These are phyloP conservation scores for Pseudonaja textilis DNA, from an alignment of 2,113 vertebrate genomes.

Conservation along the genomic window DNA sequence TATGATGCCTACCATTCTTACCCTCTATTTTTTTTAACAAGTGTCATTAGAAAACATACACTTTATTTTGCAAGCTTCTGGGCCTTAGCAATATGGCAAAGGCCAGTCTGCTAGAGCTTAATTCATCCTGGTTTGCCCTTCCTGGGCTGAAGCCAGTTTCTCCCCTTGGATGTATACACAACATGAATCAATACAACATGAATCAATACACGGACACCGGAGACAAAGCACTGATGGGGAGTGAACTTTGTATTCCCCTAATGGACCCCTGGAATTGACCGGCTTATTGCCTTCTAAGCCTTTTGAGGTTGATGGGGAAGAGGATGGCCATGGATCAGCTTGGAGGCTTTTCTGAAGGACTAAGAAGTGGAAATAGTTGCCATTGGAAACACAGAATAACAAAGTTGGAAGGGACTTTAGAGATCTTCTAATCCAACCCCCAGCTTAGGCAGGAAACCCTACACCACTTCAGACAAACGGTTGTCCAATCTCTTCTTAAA, in stretches of 20 bases:
- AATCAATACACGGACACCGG: not conserved
- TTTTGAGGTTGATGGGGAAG: not conserved
- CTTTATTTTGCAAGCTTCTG: not conserved
- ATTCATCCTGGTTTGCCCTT: not conserved
- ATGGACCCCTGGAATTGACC: not conserved
- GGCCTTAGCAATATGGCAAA: not conserved
- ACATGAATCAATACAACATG: not conserved
- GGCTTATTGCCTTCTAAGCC: not conserved
- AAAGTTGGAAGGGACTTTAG: too few relatives aligned
- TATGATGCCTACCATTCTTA: too few relatives aligned
- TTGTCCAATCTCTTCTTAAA: too few relatives aligned
- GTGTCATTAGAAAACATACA: not conserved
- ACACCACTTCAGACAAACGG: too few relatives aligned
- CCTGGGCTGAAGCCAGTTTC: not conserved
- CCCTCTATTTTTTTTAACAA: not conserved
- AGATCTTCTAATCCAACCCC: too few relatives aligned
- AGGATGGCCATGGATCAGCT: not conserved
- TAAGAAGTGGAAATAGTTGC: not conserved
- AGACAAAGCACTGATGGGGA: not conserved
- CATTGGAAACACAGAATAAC: not conserved
- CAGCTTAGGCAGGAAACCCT: too few relatives aligned
- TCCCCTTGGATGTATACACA: not conserved
- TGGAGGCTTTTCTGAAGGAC: not conserved
- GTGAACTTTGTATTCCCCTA: not conserved
- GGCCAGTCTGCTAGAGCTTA: not conserved